phyloP scores from a whole-genome alignment of 2,888 invertebrate species.

The Aspidapion aeneum region DNA sequence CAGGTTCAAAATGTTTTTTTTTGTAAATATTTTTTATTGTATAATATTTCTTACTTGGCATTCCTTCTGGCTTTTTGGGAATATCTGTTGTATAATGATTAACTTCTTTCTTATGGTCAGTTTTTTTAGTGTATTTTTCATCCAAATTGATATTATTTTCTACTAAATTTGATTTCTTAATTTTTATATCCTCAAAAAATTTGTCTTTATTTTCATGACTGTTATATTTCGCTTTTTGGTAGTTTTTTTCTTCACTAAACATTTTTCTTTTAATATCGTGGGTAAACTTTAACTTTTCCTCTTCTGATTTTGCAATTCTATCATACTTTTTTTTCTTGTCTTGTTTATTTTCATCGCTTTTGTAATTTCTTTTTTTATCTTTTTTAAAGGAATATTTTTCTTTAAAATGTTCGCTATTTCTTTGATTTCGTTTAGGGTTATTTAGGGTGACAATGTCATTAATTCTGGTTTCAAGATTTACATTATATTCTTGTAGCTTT shows the following conservation, averaged over 20 bases:
- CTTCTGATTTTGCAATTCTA: not conserved
- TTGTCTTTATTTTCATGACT: not conserved
- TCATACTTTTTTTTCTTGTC: not conserved
- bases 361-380: not conserved
- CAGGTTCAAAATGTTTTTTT: slow-evolving; percentile 6
- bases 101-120: slow-evolving; percentile 8
- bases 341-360: not conserved
- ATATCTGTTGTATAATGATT: not conserved
- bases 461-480: not conserved
- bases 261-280: no score
- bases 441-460: not conserved
- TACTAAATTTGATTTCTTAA: not conserved
- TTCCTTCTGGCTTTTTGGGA: not conserved
- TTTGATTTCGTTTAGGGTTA: not conserved
- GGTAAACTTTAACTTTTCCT: no score
- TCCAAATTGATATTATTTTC: slow-evolving; percentile 4
- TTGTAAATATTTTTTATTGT: slow-evolving; percentile 1
- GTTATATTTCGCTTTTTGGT: not conserved
- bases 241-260: slow-evolving; percentile 3
- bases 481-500: not conserved
- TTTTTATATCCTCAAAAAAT: not conserved
- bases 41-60: not conserved
- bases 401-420: not conserved
- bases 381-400: not conserved
- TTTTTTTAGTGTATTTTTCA: not conserved